Percentiles rank a stretch among this genome's conserved stretches.
Conservation (phyloP, 2,888 invertebrate species). For the Dynastes grantii region DNA sequence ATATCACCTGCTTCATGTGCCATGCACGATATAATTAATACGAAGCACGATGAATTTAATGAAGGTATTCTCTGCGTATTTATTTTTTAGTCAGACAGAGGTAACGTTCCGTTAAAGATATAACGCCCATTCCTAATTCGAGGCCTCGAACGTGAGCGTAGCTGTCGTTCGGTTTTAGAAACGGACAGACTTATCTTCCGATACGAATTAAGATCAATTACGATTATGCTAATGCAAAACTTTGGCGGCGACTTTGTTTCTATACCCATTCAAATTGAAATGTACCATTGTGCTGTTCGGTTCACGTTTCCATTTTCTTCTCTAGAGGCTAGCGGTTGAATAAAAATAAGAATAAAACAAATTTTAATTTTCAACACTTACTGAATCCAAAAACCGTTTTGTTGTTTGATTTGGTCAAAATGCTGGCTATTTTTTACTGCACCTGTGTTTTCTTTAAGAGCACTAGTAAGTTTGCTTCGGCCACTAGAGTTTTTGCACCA, state of each 20-base stretch:
- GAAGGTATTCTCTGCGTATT: slow-evolving; percentile 32
- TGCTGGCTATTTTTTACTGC: too few relatives aligned
- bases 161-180: slow-evolving; percentile 35
- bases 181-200: slow-evolving; percentile 43
- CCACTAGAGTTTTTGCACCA: too few relatives aligned
- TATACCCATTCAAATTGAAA: slow-evolving; percentile 40
- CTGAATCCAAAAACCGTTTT: too few relatives aligned
- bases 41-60: slow-evolving; percentile 21
- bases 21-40: background rate
- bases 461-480: too few relatives aligned
- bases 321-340: background rate
- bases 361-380: background rate
- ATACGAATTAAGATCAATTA: slow-evolving; percentile 47
- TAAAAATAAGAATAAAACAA: background rate
- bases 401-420: too few relatives aligned
- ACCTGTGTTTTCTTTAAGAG: too few relatives aligned
- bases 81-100: slow-evolving; percentile 33
- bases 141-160: slow-evolving; percentile 33
- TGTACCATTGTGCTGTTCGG: slow-evolving; percentile 31
- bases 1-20: background rate
- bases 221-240: slow-evolving; percentile 48
- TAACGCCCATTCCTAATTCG: slow-evolving; percentile 40
- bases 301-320: slow-evolving; percentile 3
- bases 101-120: slow-evolving; percentile 41
- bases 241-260: slow-evolving; percentile 47